These are phyloP conservation scores for Margarornis squamiger DNA, from an alignment of 2,797 vertebrate species.

Conservation along the genomic window DNA sequence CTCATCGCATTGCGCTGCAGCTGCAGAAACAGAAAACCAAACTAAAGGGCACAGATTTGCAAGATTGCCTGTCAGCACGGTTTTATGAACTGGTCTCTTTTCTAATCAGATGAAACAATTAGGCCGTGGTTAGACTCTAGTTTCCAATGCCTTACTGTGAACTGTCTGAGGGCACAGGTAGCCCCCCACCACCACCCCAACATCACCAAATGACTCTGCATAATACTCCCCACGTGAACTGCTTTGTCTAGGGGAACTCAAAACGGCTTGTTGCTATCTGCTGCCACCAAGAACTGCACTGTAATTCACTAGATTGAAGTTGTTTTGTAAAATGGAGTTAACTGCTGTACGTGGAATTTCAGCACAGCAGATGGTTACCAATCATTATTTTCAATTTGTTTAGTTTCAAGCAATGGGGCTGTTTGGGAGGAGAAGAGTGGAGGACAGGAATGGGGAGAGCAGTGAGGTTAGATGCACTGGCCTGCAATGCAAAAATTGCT, in stretches of 20 bases:
- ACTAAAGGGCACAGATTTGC: not conserved
- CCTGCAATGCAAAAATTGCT: slow-evolving; percentile 18
- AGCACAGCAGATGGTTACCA: slow-evolving; percentile 79
- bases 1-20: not conserved
- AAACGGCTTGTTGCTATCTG: slow-evolving; percentile 73
- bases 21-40: slow-evolving; percentile 1
- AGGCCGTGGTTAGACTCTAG: not conserved
- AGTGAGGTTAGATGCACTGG: not conserved
- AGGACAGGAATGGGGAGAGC: slow-evolving; percentile 33
- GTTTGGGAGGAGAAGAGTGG: slow-evolving; percentile 50
- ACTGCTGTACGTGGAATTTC: slow-evolving; percentile 79
- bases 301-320: slow-evolving; percentile 77
- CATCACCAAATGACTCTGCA: slow-evolving; percentile 14
- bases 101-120: slow-evolving; percentile 39
- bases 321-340: slow-evolving; percentile 81
- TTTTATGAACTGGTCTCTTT: not conserved
- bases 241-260: slow-evolving; percentile 70
- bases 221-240: slow-evolving; percentile 6
- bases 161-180: not conserved
- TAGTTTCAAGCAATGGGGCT: slow-evolving; percentile 67
- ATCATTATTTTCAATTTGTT: slow-evolving; percentile 81
- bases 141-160: slow-evolving; percentile 19
- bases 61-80: not conserved
- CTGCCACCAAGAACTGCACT: slow-evolving; percentile 66
- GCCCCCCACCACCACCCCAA: not conserved